Conservation (phyloP, 2,888 invertebrate genomes). For the Xestia xanthographa region DNA sequence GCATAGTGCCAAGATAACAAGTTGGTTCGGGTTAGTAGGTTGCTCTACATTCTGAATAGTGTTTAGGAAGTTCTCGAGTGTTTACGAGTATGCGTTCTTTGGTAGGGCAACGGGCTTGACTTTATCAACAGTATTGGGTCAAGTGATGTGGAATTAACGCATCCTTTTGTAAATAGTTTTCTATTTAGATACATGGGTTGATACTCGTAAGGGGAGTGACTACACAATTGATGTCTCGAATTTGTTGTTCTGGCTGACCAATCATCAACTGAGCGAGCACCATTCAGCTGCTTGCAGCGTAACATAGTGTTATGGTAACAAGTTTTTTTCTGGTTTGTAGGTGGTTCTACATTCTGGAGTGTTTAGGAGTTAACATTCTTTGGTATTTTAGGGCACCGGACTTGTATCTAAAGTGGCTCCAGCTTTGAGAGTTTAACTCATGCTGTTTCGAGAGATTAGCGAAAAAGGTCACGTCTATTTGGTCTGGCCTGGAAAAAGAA, state of each 20-base stretch:
- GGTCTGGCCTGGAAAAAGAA: background rate
- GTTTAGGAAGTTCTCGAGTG: background rate
- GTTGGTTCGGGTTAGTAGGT: constrained; percentile 1
- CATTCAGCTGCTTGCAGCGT: background rate
- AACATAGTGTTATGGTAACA: background rate
- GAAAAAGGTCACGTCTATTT: background rate
- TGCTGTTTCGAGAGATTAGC: background rate
- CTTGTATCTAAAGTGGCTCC: background rate
- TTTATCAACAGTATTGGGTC: background rate
- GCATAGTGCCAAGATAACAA: constrained; percentile 12
- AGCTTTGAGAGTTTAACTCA: background rate
- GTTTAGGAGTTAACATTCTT: background rate
- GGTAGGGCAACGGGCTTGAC: background rate
- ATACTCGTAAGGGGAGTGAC: too few relatives aligned
- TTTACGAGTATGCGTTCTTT: background rate
- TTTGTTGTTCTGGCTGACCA: background rate
- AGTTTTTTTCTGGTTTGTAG: background rate
- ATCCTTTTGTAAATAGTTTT: background rate
- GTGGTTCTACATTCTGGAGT: constrained; percentile 1
- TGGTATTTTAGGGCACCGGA: background rate
- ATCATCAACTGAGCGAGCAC: background rate
- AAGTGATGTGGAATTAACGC: background rate
- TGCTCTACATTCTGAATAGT: background rate
- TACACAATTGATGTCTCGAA: background rate
- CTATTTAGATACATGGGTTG: too few relatives aligned